A percentile compares a stretch with the other conserved stretches of the same genome.
Evolutionary conservation across 2,797 vertebrate species (phyloP).

Genomic region (Eulemur mongoz): DNA sequence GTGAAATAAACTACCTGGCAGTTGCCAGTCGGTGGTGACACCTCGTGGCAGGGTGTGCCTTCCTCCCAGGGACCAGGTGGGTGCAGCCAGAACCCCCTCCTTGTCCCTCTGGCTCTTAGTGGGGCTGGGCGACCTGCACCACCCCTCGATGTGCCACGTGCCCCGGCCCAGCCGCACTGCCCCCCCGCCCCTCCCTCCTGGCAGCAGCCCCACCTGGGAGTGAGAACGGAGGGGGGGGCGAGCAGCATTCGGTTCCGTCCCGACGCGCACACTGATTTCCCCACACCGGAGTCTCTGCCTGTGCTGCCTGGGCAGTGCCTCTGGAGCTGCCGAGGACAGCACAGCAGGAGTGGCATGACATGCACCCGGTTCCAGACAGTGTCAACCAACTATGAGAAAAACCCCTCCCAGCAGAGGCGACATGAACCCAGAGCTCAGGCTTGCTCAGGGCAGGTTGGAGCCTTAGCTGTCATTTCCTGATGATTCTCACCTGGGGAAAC

Average conservation of each 20-base stretch:
- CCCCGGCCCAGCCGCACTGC: not conserved
- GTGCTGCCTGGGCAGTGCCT: not conserved
- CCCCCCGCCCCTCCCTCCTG: not conserved
- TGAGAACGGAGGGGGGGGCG: not conserved
- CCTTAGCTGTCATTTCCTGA: not conserved
- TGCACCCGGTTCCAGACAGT: not conserved
- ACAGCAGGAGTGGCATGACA: no score
- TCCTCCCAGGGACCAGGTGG: not conserved
- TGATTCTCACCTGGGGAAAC: not conserved
- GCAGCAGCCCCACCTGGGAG: not conserved
- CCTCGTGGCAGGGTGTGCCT: not conserved
- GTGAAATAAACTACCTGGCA: not conserved
- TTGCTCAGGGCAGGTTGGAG: not conserved
- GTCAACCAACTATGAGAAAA: not conserved
- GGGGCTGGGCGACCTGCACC: not conserved
- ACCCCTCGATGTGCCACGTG: not conserved
- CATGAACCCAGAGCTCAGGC: not conserved
- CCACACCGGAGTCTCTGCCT: accelerated
- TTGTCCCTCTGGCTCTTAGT: not conserved
- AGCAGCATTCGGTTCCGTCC: not conserved
- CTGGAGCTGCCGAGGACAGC: not conserved
- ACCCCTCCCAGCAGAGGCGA: not conserved
- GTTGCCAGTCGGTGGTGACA: not conserved
- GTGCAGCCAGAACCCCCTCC: not conserved
- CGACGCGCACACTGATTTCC: not conserved